Conservation (phyloP, 2,888 invertebrate species). For the Tinea pellionella region DNA sequence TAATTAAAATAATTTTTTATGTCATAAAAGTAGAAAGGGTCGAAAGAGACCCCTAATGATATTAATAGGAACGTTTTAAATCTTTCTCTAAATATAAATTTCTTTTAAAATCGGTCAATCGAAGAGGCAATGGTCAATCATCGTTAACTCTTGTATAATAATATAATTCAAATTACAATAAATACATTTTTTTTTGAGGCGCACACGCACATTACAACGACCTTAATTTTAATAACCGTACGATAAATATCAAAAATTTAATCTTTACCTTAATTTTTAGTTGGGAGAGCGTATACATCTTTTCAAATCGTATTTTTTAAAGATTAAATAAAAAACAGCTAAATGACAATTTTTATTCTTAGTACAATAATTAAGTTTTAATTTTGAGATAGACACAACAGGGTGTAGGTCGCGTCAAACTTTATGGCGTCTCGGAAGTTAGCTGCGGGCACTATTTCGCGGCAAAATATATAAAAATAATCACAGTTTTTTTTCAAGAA, state of each 20-base stretch:
- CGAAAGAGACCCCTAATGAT: not conserved
- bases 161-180: conserved; percentile 68
- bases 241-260: conserved; percentile 50
- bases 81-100: not conserved
- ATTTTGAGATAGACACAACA: no score
- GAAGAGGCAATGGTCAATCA: not conserved
- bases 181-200: conserved; percentile 51
- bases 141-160: conserved; percentile 65
- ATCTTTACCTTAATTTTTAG: conserved; percentile 63
- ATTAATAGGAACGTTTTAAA: not conserved
- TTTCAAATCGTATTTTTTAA: conserved; percentile 55
- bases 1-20: no score
- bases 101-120: not conserved
- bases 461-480: no score
- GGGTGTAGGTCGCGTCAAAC: no score
- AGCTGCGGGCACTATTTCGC: no score
- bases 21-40: no score
- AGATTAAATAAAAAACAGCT: conserved; percentile 17
- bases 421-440: no score
- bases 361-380: no score
- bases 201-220: conserved; percentile 43
- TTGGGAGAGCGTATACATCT: conserved; percentile 68
- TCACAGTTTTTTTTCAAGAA: no score
- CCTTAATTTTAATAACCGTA: conserved; percentile 4
- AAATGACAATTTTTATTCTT: not conserved